Base-by-base conservation (phyloP, 2,797 vertebrate genomes). In the Tokudaia tokunoshimensis region DNA sequence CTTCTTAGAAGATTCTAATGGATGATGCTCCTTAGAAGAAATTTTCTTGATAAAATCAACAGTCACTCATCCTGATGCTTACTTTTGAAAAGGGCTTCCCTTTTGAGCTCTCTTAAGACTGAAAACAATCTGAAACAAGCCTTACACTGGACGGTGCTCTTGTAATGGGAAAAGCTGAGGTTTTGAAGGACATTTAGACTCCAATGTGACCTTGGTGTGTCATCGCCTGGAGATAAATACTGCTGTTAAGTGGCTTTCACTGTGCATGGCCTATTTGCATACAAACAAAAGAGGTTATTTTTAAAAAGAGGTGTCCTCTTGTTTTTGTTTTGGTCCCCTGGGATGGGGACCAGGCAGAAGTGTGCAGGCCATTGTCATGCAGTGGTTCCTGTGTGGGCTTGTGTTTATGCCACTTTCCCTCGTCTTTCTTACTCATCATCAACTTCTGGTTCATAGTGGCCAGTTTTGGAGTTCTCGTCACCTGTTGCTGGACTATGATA, bases 281-380 rank as follows among this genome's bases (percentile, higher is more conserved):
- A 95, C 79, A 94, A 96, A 97, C 97, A 98, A 97, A 97, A 96
- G 90, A 97, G 96, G 88, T 96, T 96, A 95, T 95, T 98, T 96
- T 97, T 86, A 83, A 92, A 91, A 94, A 86, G 94, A 96, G 90
- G 90, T 47, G 88, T 87, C 81, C 92, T 96, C 67, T 86, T 97
- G 97, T 97, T 97, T 96, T 96, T 96, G 94, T 97, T 97, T 97
- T 84, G 96, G 97, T 91, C 96, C 89, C 96, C 87, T 89, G 96
- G 94, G 97, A 89, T 91, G 95, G 83, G 72, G 95, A 96, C 87
- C 93, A 92, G 82, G 47, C 85, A 89, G 96, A 95, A 52, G 13
- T 76, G 82, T 92, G 88, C 34, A 31, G 93, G 52, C 80, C 82
- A 94, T 91, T 97, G 95, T 97, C 88, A 96, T 85, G 90, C 22